Base-by-base conservation (phyloP, 2,113 vertebrate genomes). In the Barnardius zonarius region DNA sequence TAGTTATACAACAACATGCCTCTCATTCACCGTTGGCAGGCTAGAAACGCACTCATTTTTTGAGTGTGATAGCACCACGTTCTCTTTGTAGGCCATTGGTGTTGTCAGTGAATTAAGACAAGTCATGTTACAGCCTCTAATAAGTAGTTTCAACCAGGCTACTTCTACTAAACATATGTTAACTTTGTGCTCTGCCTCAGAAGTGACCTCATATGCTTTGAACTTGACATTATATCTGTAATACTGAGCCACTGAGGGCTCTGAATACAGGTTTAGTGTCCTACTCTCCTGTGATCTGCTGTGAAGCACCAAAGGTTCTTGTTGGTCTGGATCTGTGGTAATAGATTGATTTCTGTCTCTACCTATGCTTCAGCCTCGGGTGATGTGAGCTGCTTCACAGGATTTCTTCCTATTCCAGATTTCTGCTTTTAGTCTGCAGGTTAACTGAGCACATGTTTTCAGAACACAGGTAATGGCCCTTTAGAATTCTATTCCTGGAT, bases 301-400 rank as follows among this genome's bases (percentile, higher is more conserved):
- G n/a, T 86, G 85, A 72, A 93, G 96, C 96, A 93, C 96, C 91
- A 69, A 90, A 86, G 90, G 85, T 82, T 87, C n/a, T 59, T 35
- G 27, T 64, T 84, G 86, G 10, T 83, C 35, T 51, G 68, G 76
- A n/a, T 78, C 70, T 77, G 94, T 33, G 28, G 48, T 11, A 49
- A 81, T 37, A 79, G 75, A 37, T 72, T n/a, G 12, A 17, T 84
- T 55, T 80, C 75, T 17, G 6, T 63, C 93, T 70, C 64, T 49
- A 37, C 74, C 70, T 28, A 90, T 92, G 89, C 97, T 96, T 97
- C 97, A 92, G 81, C 95, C 27, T 80, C 88, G 28, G 55, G 95
- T 43, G 41, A 5, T 77, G 49, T 52, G 79, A 93, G 27, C 88
- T 96, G 97, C 81, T 94, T 24, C 33, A 20, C 37, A n/a, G 59